Evolutionary conservation across 1,140 invertebrate genomes (phyloP).

Genomic region (Drosophila pruinosa): DNA sequence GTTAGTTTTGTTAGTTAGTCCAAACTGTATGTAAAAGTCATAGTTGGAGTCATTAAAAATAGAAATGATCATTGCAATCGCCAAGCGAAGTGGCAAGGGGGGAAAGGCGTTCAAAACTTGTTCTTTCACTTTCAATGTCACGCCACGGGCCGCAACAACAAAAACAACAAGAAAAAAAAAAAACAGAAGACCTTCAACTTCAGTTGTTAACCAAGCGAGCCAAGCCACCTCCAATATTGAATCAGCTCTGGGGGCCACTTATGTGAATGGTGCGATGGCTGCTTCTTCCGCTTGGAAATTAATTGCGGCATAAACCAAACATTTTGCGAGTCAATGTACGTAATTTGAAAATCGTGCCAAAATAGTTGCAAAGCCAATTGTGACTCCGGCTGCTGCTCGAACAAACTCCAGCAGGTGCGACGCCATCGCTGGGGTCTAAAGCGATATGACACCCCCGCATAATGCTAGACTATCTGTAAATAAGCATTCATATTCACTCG

Average conservation of each 20-base stretch:
- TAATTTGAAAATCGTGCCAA: slow-evolving; percentile 81
- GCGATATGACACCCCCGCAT: slow-evolving; percentile 69
- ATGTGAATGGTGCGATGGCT: slow-evolving; percentile 11
- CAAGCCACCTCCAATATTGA: background rate
- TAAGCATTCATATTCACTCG: slow-evolving; percentile 24
- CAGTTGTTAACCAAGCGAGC: background rate
- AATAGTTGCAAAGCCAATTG: slow-evolving; percentile 70
- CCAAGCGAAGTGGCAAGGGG: background rate
- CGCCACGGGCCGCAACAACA: slow-evolving; percentile 30
- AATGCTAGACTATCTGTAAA: slow-evolving; percentile 44
- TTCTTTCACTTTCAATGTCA: slow-evolving; percentile 82
- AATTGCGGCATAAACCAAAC: slow-evolving; percentile 80
- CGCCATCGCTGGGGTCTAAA: slow-evolving; percentile 13
- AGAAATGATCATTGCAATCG: slow-evolving; percentile 53
- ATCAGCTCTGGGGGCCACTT: slow-evolving; percentile 30
- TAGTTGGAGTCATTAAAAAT: slow-evolving; percentile 74
- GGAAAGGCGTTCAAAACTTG: slow-evolving; percentile 55
- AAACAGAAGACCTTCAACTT: slow-evolving; percentile 78
- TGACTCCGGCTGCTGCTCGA: slow-evolving; percentile 2
- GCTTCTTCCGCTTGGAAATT: slow-evolving; percentile 75
- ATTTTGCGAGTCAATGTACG: slow-evolving; percentile 81
- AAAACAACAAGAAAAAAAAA: too few relatives aligned
- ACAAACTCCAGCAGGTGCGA: slow-evolving; percentile 53
- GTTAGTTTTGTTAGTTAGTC: background rate
- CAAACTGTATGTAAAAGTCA: slow-evolving; percentile 55